A percentile compares a stretch with the other conserved stretches of the same genome.
phyloP scores from a whole-genome alignment of 64 coral and sea anemone genomes.

The Platygyra sinensis region DNA sequence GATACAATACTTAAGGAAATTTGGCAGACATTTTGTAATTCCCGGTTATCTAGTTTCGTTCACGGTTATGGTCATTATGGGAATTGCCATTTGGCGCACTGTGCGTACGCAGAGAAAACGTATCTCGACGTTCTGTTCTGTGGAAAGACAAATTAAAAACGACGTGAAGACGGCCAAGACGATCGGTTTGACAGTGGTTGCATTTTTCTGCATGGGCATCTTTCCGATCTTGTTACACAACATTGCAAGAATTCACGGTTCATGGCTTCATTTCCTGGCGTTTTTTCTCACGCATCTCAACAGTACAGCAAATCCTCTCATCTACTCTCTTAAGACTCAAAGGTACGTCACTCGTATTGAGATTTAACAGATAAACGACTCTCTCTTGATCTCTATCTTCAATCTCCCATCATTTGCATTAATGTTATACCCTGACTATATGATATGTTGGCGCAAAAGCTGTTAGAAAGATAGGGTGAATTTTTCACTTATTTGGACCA shows the following conservation, averaged over 20 bases:
- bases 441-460: no score
- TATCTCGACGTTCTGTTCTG: slow-evolving; percentile 18
- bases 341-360: background rate
- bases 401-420: background rate
- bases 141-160: slow-evolving; percentile 35
- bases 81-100: slow-evolving; percentile 50
- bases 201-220: slow-evolving; percentile 66
- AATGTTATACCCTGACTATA: no score
- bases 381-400: background rate
- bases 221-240: slow-evolving; percentile 66
- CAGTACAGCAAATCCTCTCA: slow-evolving; percentile 70
- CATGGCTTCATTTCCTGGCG: slow-evolving; percentile 63
- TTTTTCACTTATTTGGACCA: no score
- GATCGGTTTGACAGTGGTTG: slow-evolving; percentile 53
- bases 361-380: no score
- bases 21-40: slow-evolving; percentile 59
- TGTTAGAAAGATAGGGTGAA: background rate
- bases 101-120: slow-evolving; percentile 31
- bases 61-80: slow-evolving; percentile 44
- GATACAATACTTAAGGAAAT: slow-evolving; percentile 62
- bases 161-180: slow-evolving; percentile 82
- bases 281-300: slow-evolving; percentile 67
- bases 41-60: slow-evolving; percentile 70
- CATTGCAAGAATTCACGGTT: slow-evolving; percentile 63
- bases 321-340: slow-evolving; percentile 57